Conservation (phyloP, 2,888 invertebrate genomes). For the Melinaea menophilus region DNA sequence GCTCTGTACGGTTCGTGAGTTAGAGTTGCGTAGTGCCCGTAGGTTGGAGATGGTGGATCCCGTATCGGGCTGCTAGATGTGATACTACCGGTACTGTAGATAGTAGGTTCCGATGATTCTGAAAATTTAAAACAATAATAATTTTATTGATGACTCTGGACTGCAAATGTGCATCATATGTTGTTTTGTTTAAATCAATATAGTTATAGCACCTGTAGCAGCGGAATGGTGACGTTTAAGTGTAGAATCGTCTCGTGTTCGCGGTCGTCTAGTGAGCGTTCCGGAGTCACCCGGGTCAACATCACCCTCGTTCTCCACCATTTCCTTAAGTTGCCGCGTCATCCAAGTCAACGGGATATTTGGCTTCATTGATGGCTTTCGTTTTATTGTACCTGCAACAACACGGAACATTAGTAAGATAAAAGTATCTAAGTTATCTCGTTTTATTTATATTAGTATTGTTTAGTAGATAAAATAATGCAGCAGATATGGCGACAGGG, state of each 20-base stretch:
- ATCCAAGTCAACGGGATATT: slow-evolving; percentile 94
- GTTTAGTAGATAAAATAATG: too few species aligned
- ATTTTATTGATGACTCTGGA: neutral
- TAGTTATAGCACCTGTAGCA: slow-evolving; percentile 39
- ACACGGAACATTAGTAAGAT: too few species aligned
- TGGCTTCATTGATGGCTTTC: slow-evolving; percentile 95
- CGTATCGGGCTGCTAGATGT: slow-evolving; percentile 45
- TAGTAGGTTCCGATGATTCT: slow-evolving; percentile 50
- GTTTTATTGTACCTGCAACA: slow-evolving; percentile 86
- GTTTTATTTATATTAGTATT: too few species aligned
- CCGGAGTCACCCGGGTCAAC: slow-evolving; percentile 65
- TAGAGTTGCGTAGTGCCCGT: slow-evolving; percentile 59
- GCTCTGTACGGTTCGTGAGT: slow-evolving; percentile 52
- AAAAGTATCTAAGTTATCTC: too few species aligned
- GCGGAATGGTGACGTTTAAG: slow-evolving; percentile 59
- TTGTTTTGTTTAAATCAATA: neutral
- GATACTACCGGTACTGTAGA: slow-evolving; percentile 45
- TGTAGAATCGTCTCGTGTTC: slow-evolving; percentile 58
- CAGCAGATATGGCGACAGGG: too few species aligned
- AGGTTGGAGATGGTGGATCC: slow-evolving; percentile 49
- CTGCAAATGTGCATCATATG: neutral
- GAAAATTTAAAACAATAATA: slow-evolving; percentile 24
- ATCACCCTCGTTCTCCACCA: slow-evolving; percentile 81
- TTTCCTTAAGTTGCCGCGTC: slow-evolving; percentile 92
- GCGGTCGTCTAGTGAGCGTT: slow-evolving; percentile 76